phyloP scores from a whole-genome alignment of 2,113 vertebrate species.

The Narcine bancroftii region DNA sequence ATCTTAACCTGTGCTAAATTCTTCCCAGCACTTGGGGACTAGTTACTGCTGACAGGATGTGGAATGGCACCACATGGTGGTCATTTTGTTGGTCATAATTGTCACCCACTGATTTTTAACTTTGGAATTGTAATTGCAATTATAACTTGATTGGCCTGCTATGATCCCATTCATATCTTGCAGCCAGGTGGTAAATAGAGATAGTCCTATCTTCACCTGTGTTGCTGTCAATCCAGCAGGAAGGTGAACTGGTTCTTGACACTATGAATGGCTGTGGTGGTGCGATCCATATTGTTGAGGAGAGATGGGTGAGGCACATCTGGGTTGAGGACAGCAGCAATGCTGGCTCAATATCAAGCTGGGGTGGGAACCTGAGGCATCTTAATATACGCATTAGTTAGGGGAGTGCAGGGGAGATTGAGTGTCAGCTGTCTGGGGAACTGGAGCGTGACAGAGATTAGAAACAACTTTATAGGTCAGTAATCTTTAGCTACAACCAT shows the following conservation, averaged over 20 bases:
- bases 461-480: neutral
- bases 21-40: neutral
- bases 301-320: too few species aligned
- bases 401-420: neutral
- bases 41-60: neutral
- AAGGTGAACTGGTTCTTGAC: neutral
- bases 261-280: too few species aligned
- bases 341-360: too few species aligned
- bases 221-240: neutral
- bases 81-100: neutral
- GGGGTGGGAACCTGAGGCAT: too few species aligned
- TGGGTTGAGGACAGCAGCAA: neutral
- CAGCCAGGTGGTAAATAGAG: neutral
- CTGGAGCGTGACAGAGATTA: neutral
- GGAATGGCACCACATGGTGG: neutral
- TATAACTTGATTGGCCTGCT: neutral
- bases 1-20: constrained; percentile 11
- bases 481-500: too few species aligned
- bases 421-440: neutral
- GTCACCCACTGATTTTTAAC: neutral
- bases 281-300: too few species aligned
- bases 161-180: neutral
- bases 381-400: neutral
- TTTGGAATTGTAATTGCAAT: neutral
- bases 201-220: neutral